These are phyloP conservation scores for Lepidurus couesii DNA, from an alignment of 1,140 invertebrate species.

Conservation along the genomic window DNA sequence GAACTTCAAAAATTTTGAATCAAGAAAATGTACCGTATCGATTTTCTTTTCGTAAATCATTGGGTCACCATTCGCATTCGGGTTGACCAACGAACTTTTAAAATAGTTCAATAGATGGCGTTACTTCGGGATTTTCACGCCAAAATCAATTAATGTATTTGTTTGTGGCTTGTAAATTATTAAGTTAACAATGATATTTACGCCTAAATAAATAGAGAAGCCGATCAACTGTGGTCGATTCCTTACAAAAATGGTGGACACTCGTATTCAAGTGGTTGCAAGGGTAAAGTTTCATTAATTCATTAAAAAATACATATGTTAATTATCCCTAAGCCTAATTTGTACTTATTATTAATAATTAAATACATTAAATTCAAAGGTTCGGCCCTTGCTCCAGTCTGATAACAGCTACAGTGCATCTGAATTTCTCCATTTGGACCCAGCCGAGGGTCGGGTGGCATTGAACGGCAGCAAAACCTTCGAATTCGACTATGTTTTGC, in stretches of 20 bases:
- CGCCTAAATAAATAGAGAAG: too few relatives aligned
- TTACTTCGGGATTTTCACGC: too few relatives aligned
- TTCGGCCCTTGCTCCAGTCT: constrained; percentile 26
- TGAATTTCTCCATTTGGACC: constrained; percentile 29
- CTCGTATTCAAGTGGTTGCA: constrained; percentile 22
- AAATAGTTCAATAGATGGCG: too few relatives aligned
- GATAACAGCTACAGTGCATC: constrained; percentile 25
- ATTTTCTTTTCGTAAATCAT: too few relatives aligned
- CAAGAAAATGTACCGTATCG: too few relatives aligned
- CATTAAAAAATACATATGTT: neutral
- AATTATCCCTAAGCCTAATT: neutral
- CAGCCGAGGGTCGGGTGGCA: constrained; percentile 23
- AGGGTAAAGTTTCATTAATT: constrained; percentile 7
- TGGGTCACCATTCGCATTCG: too few relatives aligned
- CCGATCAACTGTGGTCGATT: neutral
- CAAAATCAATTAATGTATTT: too few relatives aligned
- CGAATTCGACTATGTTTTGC: constrained; percentile 33
- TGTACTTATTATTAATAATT: neutral
- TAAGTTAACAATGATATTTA: too few relatives aligned
- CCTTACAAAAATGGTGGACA: neutral
- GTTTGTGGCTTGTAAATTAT: too few relatives aligned
- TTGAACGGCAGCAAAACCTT: constrained; percentile 26
- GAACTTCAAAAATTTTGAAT: too few relatives aligned
- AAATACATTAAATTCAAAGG: neutral
- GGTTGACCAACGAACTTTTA: too few relatives aligned